Base-by-base conservation (phyloP, 2,113 vertebrate species). In the Smithornis capensis region DNA sequence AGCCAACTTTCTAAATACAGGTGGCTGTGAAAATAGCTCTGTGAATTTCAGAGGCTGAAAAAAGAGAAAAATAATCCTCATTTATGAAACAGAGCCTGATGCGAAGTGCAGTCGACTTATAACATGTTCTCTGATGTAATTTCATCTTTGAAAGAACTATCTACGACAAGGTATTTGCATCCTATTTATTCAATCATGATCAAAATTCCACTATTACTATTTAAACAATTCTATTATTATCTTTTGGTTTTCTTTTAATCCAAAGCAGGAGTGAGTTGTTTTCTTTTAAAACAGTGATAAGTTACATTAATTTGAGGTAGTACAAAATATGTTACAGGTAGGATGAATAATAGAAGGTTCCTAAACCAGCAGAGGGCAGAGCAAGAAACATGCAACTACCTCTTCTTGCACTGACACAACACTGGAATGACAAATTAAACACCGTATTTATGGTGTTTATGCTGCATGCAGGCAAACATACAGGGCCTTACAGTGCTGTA, bases 331-430 rank as follows among this genome's bases (percentile, higher is more conserved):
- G 2, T 44, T 80, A 59, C 73, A 84, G 53, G 33, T 75, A 67
- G 38, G 71, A 89, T 25, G 35, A 90, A 90, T 25, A 9, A 78
- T 40, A 88, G 35, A 57, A 31, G 7, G 22, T 14, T 75, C n/a
- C 68, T 70, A 86, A 92, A 55, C 67, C 79, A 93, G 78, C 55
- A 92, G 90, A 93, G 50, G 80, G 83, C 64, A 92, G 68, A 89
- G 50, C 59, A 65, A 94, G 40, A 44, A 89, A 78, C 6, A 7
- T 12, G 23, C 21, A 7, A 1, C 25, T 42, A 28, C 10, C 42
- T 50, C 31, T 64, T 62, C 49, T 38, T 29, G 12, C 12, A 38
- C 8, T 10, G 44, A 60, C 37, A 15, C 13, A 55, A 16, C 0
- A 0, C 1, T 35, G 55, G 16, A 35, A 49, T 19, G 33, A 38